Conservation (phyloP, 2,113 vertebrate genomes). For the Struthio camelus region DNA sequence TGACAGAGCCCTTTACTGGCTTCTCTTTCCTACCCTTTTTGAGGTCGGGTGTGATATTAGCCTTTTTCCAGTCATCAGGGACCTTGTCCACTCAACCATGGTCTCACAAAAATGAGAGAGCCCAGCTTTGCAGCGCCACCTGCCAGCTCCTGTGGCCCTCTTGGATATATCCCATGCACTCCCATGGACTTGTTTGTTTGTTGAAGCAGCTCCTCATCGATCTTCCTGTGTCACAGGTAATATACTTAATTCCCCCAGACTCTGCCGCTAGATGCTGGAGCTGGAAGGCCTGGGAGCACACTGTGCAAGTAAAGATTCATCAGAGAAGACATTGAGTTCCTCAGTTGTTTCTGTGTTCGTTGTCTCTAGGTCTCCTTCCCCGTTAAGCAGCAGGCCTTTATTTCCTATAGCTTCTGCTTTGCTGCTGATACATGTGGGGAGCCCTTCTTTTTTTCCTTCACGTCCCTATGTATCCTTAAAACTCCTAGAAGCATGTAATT, state of each 20-base stretch:
- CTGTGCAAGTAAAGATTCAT: not conserved
- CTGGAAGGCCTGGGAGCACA: not conserved
- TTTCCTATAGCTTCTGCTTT: not conserved
- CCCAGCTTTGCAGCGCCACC: not conserved
- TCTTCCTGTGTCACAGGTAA: accelerated
- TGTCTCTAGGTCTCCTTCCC: not conserved
- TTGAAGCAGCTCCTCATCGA: not conserved
- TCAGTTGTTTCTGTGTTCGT: not conserved
- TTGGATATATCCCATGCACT: not conserved
- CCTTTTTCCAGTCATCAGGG: not conserved
- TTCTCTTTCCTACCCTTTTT: not conserved
- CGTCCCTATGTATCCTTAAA: not conserved
- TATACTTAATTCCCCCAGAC: not conserved
- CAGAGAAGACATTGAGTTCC: not conserved
- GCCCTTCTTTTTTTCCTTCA: not conserved
- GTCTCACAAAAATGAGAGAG: not conserved
- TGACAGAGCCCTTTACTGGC: not conserved
- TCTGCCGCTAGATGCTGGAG: not conserved
- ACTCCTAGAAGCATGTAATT: not conserved
- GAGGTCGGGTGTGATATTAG: not conserved
- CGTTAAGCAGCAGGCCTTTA: not conserved
- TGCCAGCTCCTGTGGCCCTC: not conserved
- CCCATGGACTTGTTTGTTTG: not conserved
- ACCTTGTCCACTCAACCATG: not conserved
- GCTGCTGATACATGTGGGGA: accelerated